A percentile compares a stretch with the other conserved stretches of the same genome.
Evolutionary conservation across 2,797 vertebrate genomes (phyloP).

Genomic region (Pantherophis vulpinus): DNA sequence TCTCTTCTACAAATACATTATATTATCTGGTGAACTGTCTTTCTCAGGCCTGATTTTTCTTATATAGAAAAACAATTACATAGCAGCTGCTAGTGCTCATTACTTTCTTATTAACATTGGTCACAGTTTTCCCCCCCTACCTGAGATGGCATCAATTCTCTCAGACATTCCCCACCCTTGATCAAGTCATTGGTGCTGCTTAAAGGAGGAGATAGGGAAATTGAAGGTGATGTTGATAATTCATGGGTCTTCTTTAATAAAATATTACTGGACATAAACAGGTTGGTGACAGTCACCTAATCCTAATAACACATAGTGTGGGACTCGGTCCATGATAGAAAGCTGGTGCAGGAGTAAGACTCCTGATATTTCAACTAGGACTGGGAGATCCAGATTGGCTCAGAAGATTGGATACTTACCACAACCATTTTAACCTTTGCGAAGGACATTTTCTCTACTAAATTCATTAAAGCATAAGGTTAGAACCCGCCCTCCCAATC

Average conservation of each 20-base stretch:
- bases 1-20: neutral
- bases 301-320: neutral
- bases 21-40: neutral
- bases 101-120: neutral
- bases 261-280: neutral
- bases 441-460: neutral
- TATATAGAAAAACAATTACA: neutral
- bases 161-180: neutral
- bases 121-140: neutral
- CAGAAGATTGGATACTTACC: neutral
- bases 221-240: neutral
- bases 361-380: neutral
- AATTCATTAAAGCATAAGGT: neutral
- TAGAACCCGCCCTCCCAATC: neutral
- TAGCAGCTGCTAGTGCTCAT: neutral
- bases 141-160: neutral
- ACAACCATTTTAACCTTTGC: neutral
- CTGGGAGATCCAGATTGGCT: neutral
- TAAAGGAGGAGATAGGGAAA: neutral
- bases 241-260: neutral
- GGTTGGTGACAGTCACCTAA: neutral
- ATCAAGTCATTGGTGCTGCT: neutral
- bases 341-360: neutral
- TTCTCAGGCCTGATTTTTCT: neutral
- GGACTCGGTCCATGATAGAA: neutral